Evolutionary conservation across 2,797 vertebrate genomes (phyloP).

Genomic region (Cynopterus sphinx): DNA sequence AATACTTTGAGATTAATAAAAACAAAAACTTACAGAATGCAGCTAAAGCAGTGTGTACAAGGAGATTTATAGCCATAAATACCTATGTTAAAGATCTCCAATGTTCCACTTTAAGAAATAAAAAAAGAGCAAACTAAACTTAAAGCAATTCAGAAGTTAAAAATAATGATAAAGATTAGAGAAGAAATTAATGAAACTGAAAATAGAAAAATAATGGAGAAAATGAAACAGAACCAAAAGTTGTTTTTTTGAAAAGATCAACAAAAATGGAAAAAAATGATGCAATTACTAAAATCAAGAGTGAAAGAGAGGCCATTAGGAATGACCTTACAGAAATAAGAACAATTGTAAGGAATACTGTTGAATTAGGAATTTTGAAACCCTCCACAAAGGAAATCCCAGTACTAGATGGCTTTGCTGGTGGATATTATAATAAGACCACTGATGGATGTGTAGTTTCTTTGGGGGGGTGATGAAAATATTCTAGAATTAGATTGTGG

Average conservation of each 20-base stretch:
- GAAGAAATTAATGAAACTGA: not conserved
- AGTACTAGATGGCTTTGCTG: not conserved
- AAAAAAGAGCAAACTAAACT: not conserved
- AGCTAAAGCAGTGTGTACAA: not conserved
- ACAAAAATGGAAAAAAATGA: not conserved
- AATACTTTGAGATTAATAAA: too few relatives aligned
- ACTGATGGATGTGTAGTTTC: not conserved
- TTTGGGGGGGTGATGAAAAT: not conserved
- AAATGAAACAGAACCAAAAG: not conserved
- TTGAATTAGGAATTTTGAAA: not conserved
- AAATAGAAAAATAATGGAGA: not conserved
- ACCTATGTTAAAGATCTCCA: not conserved
- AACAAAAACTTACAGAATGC: too few relatives aligned
- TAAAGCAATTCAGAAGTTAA: not conserved
- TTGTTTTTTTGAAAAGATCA: not conserved
- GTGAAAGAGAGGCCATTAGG: not conserved
- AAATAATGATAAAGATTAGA: not conserved
- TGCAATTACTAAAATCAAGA: slow-evolving; percentile 25
- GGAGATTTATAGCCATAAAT: not conserved
- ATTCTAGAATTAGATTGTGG: not conserved
- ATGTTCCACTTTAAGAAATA: not conserved
- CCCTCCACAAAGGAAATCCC: not conserved
- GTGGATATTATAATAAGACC: not conserved
- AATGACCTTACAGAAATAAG: not conserved
- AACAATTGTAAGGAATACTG: not conserved